These are phyloP conservation scores for Gnathonemus echidnorhynchus DNA, from an alignment of 2,113 vertebrate species.

Conservation along the genomic window DNA sequence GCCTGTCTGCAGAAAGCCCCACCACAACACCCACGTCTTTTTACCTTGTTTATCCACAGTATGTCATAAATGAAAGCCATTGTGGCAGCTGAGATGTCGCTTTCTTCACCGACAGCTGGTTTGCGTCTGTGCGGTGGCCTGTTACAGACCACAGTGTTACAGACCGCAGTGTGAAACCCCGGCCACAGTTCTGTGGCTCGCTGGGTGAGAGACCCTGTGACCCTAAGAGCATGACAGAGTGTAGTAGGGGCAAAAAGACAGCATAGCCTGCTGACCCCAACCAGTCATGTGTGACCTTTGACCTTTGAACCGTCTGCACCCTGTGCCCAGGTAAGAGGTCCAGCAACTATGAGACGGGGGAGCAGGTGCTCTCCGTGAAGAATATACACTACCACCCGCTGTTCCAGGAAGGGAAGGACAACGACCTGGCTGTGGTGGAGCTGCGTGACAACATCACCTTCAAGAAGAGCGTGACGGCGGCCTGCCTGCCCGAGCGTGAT, in stretches of 20 bases:
- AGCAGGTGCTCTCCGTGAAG: conserved; percentile 42
- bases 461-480: conserved; percentile 32
- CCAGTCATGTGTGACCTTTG: neutral
- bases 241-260: neutral
- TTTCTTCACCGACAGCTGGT: neutral
- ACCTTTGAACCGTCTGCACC: neutral
- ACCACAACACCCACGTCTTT: neutral
- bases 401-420: conserved; percentile 44
- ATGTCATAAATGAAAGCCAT: too few species aligned
- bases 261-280: neutral
- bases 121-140: too few species aligned
- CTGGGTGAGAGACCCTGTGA: neutral
- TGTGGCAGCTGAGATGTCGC: neutral
- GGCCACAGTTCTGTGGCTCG: too few species aligned
- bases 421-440: conserved; percentile 61
- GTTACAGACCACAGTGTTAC: too few species aligned
- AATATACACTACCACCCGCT: conserved; percentile 44
- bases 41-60: neutral
- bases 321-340: conserved; percentile 44
- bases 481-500: conserved; percentile 60
- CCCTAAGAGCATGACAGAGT: neutral
- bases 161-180: too few species aligned
- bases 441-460: conserved; percentile 48
- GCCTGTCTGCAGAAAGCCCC: too few species aligned
- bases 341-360: conserved; percentile 19